A percentile compares a stretch with the other conserved stretches of the same genome.
phyloP scores from a whole-genome alignment of 2,888 invertebrate species.

The Limnephilus lunatus region DNA sequence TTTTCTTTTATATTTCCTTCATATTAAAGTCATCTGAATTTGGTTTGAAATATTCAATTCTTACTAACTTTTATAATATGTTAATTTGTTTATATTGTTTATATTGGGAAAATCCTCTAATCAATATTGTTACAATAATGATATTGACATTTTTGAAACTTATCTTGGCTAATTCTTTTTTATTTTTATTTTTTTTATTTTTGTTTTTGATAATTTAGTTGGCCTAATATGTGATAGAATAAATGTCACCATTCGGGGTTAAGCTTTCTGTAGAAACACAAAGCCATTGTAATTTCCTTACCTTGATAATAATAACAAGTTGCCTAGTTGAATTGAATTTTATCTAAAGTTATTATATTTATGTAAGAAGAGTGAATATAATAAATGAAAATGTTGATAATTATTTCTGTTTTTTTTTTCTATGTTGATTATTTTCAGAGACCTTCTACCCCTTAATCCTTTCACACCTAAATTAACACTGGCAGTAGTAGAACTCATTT shows the following conservation, averaged over 20 bases:
- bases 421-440: not conserved
- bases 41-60: not conserved
- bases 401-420: constrained; percentile 45
- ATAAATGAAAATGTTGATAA: constrained; percentile 62
- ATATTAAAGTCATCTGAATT: not conserved
- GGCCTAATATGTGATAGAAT: not conserved
- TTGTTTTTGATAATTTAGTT: constrained; percentile 11
- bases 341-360: constrained; percentile 64
- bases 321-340: constrained; percentile 63
- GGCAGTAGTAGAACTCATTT: too few species aligned
- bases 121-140: constrained; percentile 4
- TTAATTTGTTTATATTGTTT: not conserved
- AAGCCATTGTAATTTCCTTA: constrained; percentile 56
- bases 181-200: not conserved
- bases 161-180: not conserved
- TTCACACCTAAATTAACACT: too few species aligned
- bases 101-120: not conserved
- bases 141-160: not conserved
- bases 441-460: not conserved
- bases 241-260: constrained; percentile 31
- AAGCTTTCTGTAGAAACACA: constrained; percentile 9
- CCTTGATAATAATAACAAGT: constrained; percentile 57
- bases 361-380: constrained; percentile 58
- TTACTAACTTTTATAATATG: not conserved
- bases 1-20: not conserved